These are phyloP conservation scores for Poicephalus gulielmi DNA, from an alignment of 2,113 vertebrate species.

Conservation along the genomic window DNA sequence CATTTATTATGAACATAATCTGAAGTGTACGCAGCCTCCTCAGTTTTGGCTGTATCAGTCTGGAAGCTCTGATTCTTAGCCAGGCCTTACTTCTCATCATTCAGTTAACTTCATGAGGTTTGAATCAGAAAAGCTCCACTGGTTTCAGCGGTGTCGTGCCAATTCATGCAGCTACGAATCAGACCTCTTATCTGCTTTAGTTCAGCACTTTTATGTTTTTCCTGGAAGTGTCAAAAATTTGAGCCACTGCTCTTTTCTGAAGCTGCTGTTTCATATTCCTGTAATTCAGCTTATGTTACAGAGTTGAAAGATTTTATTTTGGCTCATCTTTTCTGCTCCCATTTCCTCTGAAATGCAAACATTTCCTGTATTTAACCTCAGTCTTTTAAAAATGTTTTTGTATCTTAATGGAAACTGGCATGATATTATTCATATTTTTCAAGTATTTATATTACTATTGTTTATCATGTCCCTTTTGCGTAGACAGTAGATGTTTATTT, in stretches of 20 bases:
- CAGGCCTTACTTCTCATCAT: neutral
- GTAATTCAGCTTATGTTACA: conserved; percentile 6
- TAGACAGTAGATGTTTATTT: conserved; percentile 10
- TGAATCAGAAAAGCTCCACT: neutral
- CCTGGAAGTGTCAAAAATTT: neutral
- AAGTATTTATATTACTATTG: conserved; percentile 43
- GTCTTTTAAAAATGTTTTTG: conserved; percentile 7
- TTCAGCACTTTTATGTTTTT: neutral
- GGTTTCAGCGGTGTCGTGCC: neutral
- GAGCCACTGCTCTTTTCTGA: neutral
- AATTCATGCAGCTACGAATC: neutral
- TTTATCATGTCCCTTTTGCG: conserved; percentile 30
- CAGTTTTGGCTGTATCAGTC: neutral
- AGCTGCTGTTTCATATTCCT: conserved; percentile 1
- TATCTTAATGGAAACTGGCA: conserved; percentile 31
- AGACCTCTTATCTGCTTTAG: neutral
- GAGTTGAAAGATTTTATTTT: conserved; percentile 17
- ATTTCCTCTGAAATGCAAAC: conserved; percentile 54
- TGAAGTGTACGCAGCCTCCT: neutral
- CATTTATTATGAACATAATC: neutral
- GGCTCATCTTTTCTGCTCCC: conserved; percentile 11
- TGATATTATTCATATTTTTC: conserved; percentile 2
- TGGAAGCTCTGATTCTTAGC: neutral
- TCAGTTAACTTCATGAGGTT: neutral
- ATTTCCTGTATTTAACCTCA: conserved; percentile 46